Evolutionary conservation across 2,113 vertebrate species (phyloP).

Genomic region (Bombycilla garrulus): DNA sequence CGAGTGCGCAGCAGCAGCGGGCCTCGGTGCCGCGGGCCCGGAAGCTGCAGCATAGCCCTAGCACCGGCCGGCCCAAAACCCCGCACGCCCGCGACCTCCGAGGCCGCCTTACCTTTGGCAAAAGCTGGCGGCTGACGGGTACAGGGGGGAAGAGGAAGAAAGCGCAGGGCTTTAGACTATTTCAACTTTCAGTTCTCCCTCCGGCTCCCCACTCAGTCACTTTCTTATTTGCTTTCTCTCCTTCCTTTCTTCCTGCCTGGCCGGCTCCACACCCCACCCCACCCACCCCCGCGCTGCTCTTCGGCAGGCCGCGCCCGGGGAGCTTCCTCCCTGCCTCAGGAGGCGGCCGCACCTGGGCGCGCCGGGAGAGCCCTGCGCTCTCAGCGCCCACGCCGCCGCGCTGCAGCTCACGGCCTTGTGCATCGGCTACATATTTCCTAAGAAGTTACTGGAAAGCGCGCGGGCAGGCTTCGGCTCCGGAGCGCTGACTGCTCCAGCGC

Average conservation of each 20-base stretch:
- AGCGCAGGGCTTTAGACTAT: accelerated
- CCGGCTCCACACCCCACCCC: background rate
- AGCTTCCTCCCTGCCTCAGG: background rate
- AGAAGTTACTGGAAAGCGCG: background rate
- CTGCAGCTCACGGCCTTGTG: background rate
- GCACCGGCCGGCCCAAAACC: too few species aligned
- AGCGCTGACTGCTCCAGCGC: accelerated
- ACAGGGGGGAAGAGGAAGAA: background rate
- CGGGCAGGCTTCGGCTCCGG: background rate
- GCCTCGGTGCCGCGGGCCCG: too few species aligned
- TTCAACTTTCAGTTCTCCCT: background rate
- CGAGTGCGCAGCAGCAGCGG: background rate
- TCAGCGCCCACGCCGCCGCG: background rate
- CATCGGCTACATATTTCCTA: background rate
- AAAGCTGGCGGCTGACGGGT: background rate
- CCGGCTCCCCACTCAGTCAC: background rate
- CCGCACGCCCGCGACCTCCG: background rate
- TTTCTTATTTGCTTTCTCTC: background rate
- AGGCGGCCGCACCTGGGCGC: slow-evolving; percentile 20
- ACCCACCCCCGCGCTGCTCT: background rate
- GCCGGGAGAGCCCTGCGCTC: background rate
- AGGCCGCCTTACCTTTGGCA: background rate
- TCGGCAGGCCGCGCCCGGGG: background rate
- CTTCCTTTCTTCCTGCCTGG: background rate
- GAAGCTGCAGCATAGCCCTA: background rate